phyloP scores from a whole-genome alignment of 1,140 invertebrate species.

The Drosophila ercepeae region DNA sequence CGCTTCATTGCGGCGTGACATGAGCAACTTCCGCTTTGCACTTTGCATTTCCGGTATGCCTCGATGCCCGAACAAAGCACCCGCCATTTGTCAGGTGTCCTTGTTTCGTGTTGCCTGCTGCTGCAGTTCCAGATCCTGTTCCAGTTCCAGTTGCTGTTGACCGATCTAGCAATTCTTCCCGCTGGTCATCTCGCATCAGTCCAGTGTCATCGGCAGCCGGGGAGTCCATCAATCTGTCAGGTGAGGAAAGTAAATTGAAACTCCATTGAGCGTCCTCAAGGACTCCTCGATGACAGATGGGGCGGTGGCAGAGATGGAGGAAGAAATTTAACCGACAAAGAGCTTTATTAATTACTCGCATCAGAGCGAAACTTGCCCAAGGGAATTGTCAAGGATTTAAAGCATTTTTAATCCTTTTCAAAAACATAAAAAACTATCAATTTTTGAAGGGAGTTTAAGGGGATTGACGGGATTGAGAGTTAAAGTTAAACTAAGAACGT shows the following conservation, averaged over 20 bases:
- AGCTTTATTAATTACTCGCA: constrained; percentile 24
- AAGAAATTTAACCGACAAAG: constrained; percentile 5
- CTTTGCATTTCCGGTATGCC: constrained; percentile 63
- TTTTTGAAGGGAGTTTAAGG: no score
- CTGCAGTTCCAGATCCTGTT: not conserved
- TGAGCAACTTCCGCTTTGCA: constrained; percentile 71
- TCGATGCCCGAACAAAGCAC: constrained; percentile 40
- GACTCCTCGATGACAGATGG: not conserved
- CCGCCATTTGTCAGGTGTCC: constrained; percentile 33
- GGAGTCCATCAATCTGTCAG: constrained; percentile 38
- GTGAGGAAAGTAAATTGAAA: constrained; percentile 38
- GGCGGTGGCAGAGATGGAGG: no score
- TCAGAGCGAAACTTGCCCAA: constrained; percentile 1
- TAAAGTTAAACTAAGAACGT: no score
- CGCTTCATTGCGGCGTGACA: constrained; percentile 59
- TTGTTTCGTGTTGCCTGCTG: not conserved
- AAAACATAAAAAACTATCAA: no score
- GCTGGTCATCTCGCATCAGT: constrained; percentile 8
- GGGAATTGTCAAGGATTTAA: not conserved
- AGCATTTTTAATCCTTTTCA: not conserved
- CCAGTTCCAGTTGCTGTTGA: no score
- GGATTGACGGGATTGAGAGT: no score
- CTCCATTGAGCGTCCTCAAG: constrained; percentile 21
- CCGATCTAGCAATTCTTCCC: no score
- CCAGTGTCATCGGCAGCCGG: constrained; percentile 23